phyloP scores from a whole-genome alignment of 2,113 vertebrate genomes.

The Anser cygnoides region DNA sequence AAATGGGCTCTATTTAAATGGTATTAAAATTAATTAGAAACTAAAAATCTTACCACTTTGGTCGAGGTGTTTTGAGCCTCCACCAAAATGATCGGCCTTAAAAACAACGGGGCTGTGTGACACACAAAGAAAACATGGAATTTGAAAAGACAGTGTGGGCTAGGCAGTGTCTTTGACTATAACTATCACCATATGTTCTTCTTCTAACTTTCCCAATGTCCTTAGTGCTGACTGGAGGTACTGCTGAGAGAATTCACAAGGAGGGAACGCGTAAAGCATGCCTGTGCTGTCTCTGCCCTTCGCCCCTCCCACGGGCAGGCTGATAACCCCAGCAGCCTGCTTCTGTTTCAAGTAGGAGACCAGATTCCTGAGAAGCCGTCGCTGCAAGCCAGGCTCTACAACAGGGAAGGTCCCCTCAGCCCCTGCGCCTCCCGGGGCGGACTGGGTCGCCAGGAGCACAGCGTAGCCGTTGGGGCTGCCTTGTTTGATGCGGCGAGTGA shows the following conservation, averaged over 20 bases:
- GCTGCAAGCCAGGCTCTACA: conserved; percentile 91
- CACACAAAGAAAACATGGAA: conserved; percentile 72
- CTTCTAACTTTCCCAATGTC: conserved; percentile 92
- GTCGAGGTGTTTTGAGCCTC: conserved; percentile 54
- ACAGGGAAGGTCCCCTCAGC: conserved; percentile 74
- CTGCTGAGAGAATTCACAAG: conserved; percentile 95
- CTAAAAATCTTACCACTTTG: conserved; percentile 73
- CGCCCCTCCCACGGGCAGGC: conserved; percentile 88
- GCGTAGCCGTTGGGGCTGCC: conserved; percentile 91
- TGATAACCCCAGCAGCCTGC: conserved; percentile 96
- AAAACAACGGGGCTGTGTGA: conserved; percentile 74
- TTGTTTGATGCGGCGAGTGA: conserved; percentile 90
- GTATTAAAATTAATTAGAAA: conserved; percentile 76
- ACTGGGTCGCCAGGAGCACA: conserved; percentile 92
- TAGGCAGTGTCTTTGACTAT: conserved; percentile 93
- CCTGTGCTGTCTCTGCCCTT: conserved; percentile 89
- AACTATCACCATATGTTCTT: conserved; percentile 97
- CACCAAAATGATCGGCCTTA: conserved; percentile 65
- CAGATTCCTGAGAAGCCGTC: conserved; percentile 94
- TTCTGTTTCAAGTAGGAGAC: conserved; percentile 99
- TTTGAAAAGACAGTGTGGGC: conserved; percentile 65
- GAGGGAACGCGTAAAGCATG: conserved; percentile 97
- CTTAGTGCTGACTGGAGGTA: conserved; percentile 93
- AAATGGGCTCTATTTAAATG: conserved; percentile 77
- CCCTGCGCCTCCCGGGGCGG: conserved; percentile 74